Percentiles rank a stretch among this genome's conserved stretches.
Conservation (phyloP, 2,888 invertebrate genomes). For the Lasioglossum zephyrum region DNA sequence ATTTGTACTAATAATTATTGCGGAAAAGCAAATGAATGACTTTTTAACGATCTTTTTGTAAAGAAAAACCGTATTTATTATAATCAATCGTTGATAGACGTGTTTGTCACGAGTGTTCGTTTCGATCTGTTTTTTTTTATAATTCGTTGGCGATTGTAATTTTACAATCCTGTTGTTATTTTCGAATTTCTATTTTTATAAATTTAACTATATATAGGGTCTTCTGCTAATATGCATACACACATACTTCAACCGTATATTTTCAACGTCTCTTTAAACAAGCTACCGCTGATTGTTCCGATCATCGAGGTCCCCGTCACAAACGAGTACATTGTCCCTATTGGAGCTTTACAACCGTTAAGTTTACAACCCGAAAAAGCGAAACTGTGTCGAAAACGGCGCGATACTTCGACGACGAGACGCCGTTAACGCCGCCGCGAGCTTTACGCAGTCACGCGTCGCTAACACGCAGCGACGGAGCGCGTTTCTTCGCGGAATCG, state of each 20-base stretch:
- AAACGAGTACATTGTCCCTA: background rate
- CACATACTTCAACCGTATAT: too few relatives aligned
- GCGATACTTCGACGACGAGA: constrained; percentile 63
- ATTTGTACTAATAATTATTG: background rate
- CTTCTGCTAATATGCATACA: too few relatives aligned
- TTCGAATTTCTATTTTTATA: too few relatives aligned
- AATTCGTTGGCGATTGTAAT: too few relatives aligned
- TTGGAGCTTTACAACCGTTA: constrained; percentile 51
- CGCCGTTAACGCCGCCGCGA: constrained; percentile 74
- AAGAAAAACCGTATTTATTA: too few relatives aligned
- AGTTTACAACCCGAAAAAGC: constrained; percentile 35
- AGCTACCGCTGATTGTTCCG: background rate
- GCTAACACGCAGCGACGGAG: constrained; percentile 66
- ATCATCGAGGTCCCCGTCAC: background rate
- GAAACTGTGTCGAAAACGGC: constrained; percentile 60
- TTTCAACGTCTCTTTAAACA: background rate
- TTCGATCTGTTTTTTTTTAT: too few relatives aligned
- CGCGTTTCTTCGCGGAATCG: constrained; percentile 64
- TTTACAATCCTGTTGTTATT: too few relatives aligned
- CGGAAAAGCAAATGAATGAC: background rate
- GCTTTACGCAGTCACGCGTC: constrained; percentile 80
- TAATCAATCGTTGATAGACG: too few relatives aligned
- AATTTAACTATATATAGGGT: too few relatives aligned
- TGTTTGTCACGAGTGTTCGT: too few relatives aligned
- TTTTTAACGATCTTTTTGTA: too few relatives aligned